Conservation (phyloP, 1,140 invertebrate genomes). For the Trichonephila clavata region DNA sequence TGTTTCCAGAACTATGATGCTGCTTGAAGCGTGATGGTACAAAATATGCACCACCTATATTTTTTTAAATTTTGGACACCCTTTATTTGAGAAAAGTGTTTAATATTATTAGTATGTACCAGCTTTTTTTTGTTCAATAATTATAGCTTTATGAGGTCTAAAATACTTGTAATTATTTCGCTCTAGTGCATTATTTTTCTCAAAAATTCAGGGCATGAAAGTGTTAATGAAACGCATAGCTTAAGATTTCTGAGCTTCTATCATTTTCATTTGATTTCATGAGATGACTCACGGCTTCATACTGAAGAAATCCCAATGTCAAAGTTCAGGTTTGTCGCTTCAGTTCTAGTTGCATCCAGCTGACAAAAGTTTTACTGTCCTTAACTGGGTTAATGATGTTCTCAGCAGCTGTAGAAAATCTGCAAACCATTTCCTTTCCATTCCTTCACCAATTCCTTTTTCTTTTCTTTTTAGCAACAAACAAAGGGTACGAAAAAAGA, state of each 20-base stretch:
- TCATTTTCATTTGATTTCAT: background rate
- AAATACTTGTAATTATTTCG: no score
- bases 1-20: no score
- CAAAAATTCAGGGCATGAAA: no score
- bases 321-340: background rate
- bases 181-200: no score
- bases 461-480: background rate
- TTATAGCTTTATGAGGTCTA: no score
- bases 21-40: no score
- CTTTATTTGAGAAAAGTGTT: no score
- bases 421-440: constrained; percentile 35
- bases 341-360: constrained; percentile 1
- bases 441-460: background rate
- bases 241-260: background rate
- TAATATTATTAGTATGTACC: no score
- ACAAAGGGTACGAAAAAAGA: background rate
- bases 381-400: constrained; percentile 37
- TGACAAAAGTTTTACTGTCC: constrained; percentile 37
- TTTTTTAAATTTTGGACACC: no score
- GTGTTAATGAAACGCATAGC: no score
- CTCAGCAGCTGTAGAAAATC: constrained; percentile 47
- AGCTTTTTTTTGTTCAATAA: no score
- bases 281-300: background rate
- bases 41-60: no score
- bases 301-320: background rate